phyloP scores from a whole-genome alignment of 2,797 vertebrate genomes.

The Arnoldichthys spilopterus region DNA sequence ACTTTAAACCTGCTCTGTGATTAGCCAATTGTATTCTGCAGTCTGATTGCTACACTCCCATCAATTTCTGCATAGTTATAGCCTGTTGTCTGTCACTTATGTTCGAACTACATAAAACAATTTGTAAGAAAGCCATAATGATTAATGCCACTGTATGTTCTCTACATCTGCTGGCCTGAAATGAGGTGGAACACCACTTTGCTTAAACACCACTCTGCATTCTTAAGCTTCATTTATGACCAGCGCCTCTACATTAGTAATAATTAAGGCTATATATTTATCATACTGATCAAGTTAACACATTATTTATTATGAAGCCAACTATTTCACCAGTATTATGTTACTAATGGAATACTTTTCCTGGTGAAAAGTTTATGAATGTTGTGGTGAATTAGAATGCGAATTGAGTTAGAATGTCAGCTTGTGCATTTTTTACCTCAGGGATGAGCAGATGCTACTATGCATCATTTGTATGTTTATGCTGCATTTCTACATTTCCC shows the following conservation, averaged over 20 bases:
- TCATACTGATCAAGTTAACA: background rate
- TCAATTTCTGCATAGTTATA: background rate
- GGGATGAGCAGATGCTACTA: conserved; percentile 14
- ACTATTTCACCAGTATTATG: conserved; percentile 15
- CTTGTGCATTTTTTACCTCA: conserved; percentile 28
- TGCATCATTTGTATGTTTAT: conserved; percentile 1
- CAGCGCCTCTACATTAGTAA: background rate
- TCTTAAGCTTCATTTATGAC: background rate
- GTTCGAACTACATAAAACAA: too few relatives aligned
- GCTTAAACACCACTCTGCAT: background rate
- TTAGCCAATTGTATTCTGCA: background rate
- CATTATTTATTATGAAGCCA: background rate
- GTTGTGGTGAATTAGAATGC: background rate
- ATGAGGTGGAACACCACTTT: background rate
- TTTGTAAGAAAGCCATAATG: too few relatives aligned
- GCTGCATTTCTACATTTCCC: background rate
- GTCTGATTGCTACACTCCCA: background rate
- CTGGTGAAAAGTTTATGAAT: background rate
- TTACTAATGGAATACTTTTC: conserved; percentile 13
- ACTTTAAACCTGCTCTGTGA: too few relatives aligned
- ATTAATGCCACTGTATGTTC: background rate
- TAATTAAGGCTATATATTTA: background rate
- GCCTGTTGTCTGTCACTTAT: background rate
- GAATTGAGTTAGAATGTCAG: background rate
- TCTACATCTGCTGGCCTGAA: background rate